A percentile compares a stretch with the other conserved stretches of the same genome.
Evolutionary conservation across 35 echinoderm and acorn worm genomes (phyloP).

Genomic region (Holothuria glaberrima): DNA sequence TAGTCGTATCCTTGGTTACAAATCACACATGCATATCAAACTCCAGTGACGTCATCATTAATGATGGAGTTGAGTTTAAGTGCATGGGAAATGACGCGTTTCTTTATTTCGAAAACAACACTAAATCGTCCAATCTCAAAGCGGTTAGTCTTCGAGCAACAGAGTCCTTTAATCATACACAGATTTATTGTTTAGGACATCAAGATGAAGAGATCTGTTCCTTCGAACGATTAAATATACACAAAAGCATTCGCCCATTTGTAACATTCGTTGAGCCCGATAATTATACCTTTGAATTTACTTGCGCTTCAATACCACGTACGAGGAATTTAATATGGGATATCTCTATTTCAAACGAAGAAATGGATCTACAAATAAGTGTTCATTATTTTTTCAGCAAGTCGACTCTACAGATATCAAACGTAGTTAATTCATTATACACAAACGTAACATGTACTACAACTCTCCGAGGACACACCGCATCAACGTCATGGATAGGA

Average conservation of each 20-base stretch:
- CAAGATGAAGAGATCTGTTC: not conserved
- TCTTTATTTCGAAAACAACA: not conserved
- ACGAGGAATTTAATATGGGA: not conserved
- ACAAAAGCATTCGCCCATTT: not conserved
- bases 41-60: constrained; percentile 3
- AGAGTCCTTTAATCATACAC: not conserved
- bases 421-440: not conserved
- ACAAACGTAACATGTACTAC: too few species aligned
- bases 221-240: not conserved
- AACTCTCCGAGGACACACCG: too few species aligned
- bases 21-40: not conserved
- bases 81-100: not conserved
- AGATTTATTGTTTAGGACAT: not conserved
- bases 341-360: not conserved
- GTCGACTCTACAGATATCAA: not conserved
- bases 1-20: not conserved
- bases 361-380: not conserved
- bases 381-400: not conserved
- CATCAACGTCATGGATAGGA: too few species aligned
- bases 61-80: not conserved
- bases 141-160: not conserved
- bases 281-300: not conserved
- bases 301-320: not conserved
- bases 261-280: not conserved
- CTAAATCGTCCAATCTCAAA: not conserved